Base-by-base conservation (phyloP, 2,797 vertebrate species). In the Halcyon smyrnensis region DNA sequence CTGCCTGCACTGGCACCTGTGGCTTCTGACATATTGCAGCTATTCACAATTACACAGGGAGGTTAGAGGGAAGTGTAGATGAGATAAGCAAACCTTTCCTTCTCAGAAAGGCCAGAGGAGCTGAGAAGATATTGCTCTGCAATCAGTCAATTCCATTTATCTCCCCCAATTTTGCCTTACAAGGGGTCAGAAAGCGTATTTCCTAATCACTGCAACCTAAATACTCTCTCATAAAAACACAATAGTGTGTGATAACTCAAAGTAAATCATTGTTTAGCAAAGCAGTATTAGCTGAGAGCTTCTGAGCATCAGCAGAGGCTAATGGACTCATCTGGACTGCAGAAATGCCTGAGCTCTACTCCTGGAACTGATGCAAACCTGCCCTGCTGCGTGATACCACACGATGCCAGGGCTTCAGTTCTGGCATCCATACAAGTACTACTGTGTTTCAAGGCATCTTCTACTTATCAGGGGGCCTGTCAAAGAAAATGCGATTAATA, bases 21-120 rank as follows among this genome's bases (percentile, higher is more conserved):
- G 59, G 82, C 59, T 84, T 92, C 69, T 96, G 84, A 88, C 54
- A 32, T 86, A 89, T 39, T 56, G 68, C 80, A 87, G 67, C 63
- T 89, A 73, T 76, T 91, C 56, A 17, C 50, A 70, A 8, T 69
- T 79, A 63, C 39, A 53, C 11, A 5, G 24, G 7, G 62, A 81
- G 73, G 62, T 83, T 89, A 86, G 46, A 92, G 34, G 32, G n/a
- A 89, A 87, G 39, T 53, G 32, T 57, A 53, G 45, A 63, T 56
- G 67, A 70, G 65, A 45, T 82, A 75, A 76, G 67, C 32, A 80
- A 89, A 78, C 51, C 64, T 82, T 65, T 88, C 46, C 36, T 59
- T n/a, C 74, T 67, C 48, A 91, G 63, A 87, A 79, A 56, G 70
- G 74, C 77, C 64, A 57, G 63, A 74, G 48, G 46, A 76, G n/a